Evolutionary conservation across 2,797 vertebrate species (phyloP).

Genomic region (Silurus aristotelis): DNA sequence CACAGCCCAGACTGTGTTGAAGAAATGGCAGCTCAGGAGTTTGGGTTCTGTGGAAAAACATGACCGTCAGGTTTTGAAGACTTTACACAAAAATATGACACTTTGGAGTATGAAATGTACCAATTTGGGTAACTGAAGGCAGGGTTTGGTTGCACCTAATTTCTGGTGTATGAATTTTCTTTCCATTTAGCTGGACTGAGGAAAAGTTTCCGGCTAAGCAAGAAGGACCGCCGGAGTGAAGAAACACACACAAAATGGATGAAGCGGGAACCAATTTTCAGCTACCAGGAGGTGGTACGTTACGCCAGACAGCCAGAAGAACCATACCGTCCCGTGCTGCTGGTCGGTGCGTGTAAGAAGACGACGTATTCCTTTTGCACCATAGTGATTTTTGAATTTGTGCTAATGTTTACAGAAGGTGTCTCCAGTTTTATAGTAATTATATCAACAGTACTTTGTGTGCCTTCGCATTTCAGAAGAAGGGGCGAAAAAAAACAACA

Average conservation of each 20-base stretch:
- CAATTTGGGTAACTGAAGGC: neutral
- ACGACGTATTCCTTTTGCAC: neutral
- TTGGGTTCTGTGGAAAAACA: conserved; percentile 19
- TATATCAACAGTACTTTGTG: neutral
- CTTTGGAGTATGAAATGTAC: too few relatives aligned
- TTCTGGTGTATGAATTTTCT: conserved; percentile 3
- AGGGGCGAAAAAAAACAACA: too few relatives aligned
- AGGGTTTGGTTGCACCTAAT: neutral
- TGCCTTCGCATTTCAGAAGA: neutral
- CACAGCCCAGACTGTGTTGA: conserved; percentile 2
- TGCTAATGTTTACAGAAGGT: neutral
- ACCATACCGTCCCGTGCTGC: conserved; percentile 81
- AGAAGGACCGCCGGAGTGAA: conserved; percentile 80
- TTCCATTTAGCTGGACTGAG: conserved; percentile 84
- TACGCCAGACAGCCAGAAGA: conserved; percentile 77
- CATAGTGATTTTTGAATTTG: neutral
- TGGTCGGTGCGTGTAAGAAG: conserved; percentile 81
- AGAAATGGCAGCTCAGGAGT: conserved; percentile 8
- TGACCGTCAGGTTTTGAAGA: neutral
- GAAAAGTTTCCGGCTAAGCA: conserved; percentile 91
- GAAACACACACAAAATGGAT: conserved; percentile 78
- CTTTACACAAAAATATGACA: too few relatives aligned
- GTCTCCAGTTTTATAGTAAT: conserved; percentile 7
- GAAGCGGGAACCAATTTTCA: conserved; percentile 79
- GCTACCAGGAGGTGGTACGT: conserved; percentile 86